These are phyloP conservation scores for Cheilosia scutellata DNA, from an alignment of 2,888 invertebrate species.

Conservation along the genomic window DNA sequence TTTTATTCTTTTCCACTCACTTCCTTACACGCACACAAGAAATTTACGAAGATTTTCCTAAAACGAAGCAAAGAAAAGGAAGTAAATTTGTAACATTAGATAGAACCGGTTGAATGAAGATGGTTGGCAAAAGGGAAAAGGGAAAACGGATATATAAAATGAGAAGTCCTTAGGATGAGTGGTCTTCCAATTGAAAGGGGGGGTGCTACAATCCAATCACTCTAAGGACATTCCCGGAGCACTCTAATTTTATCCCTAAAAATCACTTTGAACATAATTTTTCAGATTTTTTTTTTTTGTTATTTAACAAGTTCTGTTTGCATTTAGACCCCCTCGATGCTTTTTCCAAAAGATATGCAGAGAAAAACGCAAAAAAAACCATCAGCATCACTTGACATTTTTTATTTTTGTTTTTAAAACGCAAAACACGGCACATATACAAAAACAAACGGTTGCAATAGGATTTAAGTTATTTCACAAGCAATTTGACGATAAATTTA, in stretches of 20 bases:
- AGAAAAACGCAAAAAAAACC: constrained; percentile 21
- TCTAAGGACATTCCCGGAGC: constrained; percentile 26
- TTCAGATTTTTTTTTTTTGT: constrained; percentile 6
- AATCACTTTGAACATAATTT: constrained; percentile 12
- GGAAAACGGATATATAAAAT: constrained; percentile 2
- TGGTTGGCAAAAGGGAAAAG: not conserved
- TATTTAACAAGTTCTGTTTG: constrained; percentile 37
- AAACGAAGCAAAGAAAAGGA: constrained; percentile 53
- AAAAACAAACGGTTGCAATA: constrained; percentile 3
- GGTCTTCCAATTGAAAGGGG: not conserved
- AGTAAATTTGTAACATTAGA: constrained; percentile 46
- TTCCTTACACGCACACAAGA: constrained; percentile 33
- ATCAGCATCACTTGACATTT: constrained; percentile 42
- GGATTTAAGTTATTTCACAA: not conserved
- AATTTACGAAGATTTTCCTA: constrained; percentile 50
- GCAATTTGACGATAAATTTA: constrained; percentile 18
- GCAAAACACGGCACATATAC: constrained; percentile 15
- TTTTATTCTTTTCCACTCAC: constrained; percentile 38
- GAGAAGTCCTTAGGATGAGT: constrained; percentile 30
- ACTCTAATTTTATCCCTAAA: not conserved
- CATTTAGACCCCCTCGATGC: constrained; percentile 6
- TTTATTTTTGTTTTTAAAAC: constrained; percentile 52
- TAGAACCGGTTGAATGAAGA: constrained; percentile 64
- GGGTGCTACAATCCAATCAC: not conserved
- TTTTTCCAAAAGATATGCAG: constrained; percentile 11